Percentiles rank a stretch among this genome's conserved stretches.
These are phyloP conservation scores for Drosophila tristis DNA, from an alignment of 1,140 invertebrate species.

Conservation along the genomic window DNA sequence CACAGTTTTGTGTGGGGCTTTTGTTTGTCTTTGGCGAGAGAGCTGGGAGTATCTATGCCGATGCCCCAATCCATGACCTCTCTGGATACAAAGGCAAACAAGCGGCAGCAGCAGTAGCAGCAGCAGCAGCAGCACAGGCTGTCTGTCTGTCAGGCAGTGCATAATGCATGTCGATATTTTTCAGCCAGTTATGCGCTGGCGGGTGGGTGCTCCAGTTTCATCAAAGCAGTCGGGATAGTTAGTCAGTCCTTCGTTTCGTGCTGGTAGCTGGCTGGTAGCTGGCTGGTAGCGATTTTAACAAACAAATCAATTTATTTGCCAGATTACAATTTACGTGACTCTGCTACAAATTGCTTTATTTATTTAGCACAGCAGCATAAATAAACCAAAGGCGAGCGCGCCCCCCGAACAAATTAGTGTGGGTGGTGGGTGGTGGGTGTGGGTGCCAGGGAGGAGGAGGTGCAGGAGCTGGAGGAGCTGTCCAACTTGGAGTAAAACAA, in stretches of 20 bases:
- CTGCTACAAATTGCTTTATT: constrained; percentile 72
- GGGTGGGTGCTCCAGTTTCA: constrained; percentile 13
- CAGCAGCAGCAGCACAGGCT: neutral
- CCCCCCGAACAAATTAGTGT: too few relatives aligned
- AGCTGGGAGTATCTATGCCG: neutral
- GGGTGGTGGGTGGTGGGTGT: too few relatives aligned
- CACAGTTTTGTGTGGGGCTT: neutral
- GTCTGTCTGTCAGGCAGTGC: constrained; percentile 2
- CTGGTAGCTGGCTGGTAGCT: constrained; percentile 15
- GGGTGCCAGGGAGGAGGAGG: neutral
- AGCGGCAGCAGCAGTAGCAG: neutral
- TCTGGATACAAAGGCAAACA: constrained; percentile 16
- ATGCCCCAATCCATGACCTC: constrained; percentile 21
- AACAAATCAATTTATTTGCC: constrained; percentile 75
- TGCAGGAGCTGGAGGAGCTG: neutral
- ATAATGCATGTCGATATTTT: constrained; percentile 49
- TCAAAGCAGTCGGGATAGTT: constrained; percentile 35
- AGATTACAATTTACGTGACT: constrained; percentile 78
- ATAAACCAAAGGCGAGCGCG: constrained; percentile 10
- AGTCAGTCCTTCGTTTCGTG: constrained; percentile 21
- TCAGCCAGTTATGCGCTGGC: constrained; percentile 19
- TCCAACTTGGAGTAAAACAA: constrained; percentile 28
- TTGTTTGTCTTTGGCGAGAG: neutral
- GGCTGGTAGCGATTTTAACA: constrained; percentile 58
- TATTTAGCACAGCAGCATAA: constrained; percentile 60